Conservation (phyloP, 2,888 invertebrate species). For the Autographa gamma region DNA sequence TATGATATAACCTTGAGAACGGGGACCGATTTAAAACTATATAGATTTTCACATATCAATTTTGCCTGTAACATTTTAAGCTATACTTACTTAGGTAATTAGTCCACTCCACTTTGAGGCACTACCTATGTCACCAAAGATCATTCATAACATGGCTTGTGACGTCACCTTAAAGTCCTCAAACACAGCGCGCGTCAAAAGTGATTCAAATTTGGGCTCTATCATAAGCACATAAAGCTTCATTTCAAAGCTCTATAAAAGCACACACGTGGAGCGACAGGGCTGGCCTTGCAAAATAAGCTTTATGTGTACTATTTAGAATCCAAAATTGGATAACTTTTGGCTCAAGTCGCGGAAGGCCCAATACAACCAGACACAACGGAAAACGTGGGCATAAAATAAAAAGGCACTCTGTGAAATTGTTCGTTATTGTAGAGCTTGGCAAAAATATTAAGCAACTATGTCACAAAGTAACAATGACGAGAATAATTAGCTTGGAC, state of each 20-base stretch:
- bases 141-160: background rate
- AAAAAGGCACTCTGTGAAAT: background rate
- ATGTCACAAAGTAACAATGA: background rate
- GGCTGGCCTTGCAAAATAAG: background rate
- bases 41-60: too few species aligned
- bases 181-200: background rate
- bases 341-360: background rate
- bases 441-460: background rate
- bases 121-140: background rate
- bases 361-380: background rate
- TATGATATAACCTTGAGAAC: too few species aligned
- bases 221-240: background rate
- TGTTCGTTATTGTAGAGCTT: background rate
- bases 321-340: background rate
- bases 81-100: background rate
- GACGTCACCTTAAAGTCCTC: background rate
- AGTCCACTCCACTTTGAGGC: background rate
- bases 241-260: background rate
- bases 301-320: background rate
- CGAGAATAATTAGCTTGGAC: background rate
- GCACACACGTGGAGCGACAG: background rate
- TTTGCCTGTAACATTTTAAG: too few species aligned
- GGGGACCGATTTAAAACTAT: too few species aligned
- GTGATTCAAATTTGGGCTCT: background rate
- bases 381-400: background rate